phyloP scores from a whole-genome alignment of 2,888 invertebrate genomes.

The Conus canariensis region DNA sequence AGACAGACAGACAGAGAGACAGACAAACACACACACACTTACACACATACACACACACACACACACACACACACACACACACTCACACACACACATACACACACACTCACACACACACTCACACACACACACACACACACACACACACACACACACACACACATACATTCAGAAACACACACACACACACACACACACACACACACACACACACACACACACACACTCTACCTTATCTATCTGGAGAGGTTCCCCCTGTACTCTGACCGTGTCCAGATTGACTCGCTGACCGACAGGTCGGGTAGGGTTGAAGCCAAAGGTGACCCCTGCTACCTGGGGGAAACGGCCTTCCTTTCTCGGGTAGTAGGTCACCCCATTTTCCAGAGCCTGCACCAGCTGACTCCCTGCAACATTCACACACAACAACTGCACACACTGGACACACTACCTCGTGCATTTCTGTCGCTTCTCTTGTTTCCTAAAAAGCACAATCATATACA shows the following conservation, averaged over 20 bases:
- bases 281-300: conserved; percentile 86
- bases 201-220: neutral
- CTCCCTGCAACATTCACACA: conserved; percentile 80
- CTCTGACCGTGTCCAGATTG: conserved; percentile 86
- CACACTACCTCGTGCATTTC: neutral
- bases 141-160: neutral
- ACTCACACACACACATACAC: neutral
- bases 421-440: neutral
- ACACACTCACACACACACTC: neutral
- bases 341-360: conserved; percentile 93
- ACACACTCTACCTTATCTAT: conserved; percentile 78
- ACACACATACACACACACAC: neutral
- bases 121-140: conserved; percentile 6
- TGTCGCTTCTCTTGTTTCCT: neutral
- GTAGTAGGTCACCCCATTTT: conserved; percentile 91
- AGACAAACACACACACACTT: neutral
- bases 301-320: conserved; percentile 79
- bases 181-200: neutral
- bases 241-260: conserved; percentile 91
- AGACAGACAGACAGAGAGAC: neutral
- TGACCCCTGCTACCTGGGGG: conserved; percentile 87
- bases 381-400: conserved; percentile 86
- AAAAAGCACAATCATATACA: neutral
- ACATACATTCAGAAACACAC: neutral
- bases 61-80: neutral